Conservation (phyloP, 2,113 vertebrate species). For the Oncorhynchus kisutch region DNA sequence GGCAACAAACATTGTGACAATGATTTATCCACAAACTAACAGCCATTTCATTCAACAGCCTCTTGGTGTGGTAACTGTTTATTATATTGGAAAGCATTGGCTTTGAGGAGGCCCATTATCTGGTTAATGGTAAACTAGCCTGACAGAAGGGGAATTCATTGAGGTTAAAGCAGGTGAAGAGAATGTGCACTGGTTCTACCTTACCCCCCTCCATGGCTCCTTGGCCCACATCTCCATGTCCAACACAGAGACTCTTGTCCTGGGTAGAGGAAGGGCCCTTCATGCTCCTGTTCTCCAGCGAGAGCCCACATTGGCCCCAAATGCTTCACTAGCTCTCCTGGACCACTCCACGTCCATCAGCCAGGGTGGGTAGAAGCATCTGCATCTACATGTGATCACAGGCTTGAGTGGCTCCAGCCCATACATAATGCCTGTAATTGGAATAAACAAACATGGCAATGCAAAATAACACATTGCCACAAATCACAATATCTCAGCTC, state of each 20-base stretch:
- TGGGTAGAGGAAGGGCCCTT: background rate
- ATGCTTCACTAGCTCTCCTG: slow-evolving; percentile 16
- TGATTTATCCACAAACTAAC: background rate
- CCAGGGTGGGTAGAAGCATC: slow-evolving; percentile 18
- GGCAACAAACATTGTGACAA: background rate
- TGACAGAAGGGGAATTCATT: background rate
- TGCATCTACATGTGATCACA: slow-evolving; percentile 29
- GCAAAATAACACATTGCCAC: slow-evolving; percentile 14
- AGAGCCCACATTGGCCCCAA: background rate
- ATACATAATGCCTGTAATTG: slow-evolving; percentile 25
- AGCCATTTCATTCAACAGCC: background rate
- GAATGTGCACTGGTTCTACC: background rate
- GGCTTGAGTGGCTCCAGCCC: slow-evolving; percentile 11
- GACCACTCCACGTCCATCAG: slow-evolving; percentile 41
- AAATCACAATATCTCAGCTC: slow-evolving; percentile 10
- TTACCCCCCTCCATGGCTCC: background rate
- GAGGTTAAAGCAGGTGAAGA: background rate
- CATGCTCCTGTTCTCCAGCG: background rate
- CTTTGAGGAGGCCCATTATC: background rate
- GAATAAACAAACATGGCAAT: slow-evolving; percentile 37
- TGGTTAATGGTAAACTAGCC: background rate
- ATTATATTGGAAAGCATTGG: background rate
- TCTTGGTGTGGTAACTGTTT: background rate
- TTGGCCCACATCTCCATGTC: background rate
- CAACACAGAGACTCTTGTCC: background rate